phyloP scores from a whole-genome alignment of 2,797 vertebrate genomes.

The Myripristis murdjan region DNA sequence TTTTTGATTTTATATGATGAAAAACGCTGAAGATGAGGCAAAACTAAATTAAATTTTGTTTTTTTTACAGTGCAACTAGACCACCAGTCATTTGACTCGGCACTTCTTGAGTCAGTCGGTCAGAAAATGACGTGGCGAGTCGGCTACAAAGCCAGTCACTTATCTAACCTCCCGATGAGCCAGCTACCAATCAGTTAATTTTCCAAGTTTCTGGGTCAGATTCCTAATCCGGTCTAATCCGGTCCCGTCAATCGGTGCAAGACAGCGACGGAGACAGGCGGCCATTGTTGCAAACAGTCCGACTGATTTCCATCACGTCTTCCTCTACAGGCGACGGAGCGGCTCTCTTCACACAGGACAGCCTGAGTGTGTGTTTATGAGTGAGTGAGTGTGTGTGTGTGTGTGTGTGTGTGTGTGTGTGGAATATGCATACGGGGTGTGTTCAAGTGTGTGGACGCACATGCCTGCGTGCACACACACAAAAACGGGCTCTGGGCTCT shows the following conservation, averaged over 20 bases:
- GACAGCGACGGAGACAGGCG: constrained; percentile 40
- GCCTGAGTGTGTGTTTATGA: constrained; percentile 9
- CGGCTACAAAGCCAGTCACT: neutral
- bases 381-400: neutral
- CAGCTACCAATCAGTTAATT: neutral
- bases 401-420: neutral
- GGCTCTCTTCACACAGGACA: constrained; percentile 27
- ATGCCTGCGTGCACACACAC: neutral
- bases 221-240: no score
- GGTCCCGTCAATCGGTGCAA: neutral
- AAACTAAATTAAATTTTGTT: no score
- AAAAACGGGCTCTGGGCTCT: neutral
- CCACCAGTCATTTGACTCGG: neutral
- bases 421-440: constrained; percentile 2
- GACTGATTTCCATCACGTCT: constrained; percentile 56
- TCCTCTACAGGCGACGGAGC: constrained; percentile 31
- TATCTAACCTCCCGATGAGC: neutral
- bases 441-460: constrained; percentile 19
- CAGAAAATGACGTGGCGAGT: neutral
- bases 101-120: constrained; percentile 6
- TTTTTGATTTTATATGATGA: no score
- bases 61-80: no score
- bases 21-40: no score
- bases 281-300: constrained; percentile 54
- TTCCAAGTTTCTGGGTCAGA: neutral